A percentile compares a stretch with the other conserved stretches of the same genome.
phyloP scores from a whole-genome alignment of 1,140 invertebrate genomes.

The Chironomus tepperi region DNA sequence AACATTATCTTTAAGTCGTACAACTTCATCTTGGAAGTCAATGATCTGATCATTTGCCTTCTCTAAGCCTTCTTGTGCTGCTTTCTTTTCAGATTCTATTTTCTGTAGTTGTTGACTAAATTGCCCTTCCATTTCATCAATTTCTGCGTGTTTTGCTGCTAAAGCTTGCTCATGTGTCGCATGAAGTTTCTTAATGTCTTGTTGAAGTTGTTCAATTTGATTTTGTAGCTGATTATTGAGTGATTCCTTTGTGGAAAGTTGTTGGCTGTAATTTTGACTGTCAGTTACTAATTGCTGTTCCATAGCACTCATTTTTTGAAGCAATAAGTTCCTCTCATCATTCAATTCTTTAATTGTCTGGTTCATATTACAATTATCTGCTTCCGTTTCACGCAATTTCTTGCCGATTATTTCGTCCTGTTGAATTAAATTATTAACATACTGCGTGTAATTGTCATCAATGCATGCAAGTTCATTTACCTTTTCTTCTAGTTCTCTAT shows the following conservation, averaged over 20 bases:
- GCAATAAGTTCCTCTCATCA: constrained; percentile 39
- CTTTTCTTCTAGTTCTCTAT: constrained; percentile 46
- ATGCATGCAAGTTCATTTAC: constrained; percentile 45
- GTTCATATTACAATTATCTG: constrained; percentile 49
- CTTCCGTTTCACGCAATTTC: constrained; percentile 44
- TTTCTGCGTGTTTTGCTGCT: constrained; percentile 44
- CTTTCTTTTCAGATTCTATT: constrained; percentile 44
- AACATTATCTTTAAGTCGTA: constrained; percentile 40
- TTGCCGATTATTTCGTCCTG: constrained; percentile 48
- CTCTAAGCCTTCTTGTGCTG: constrained; percentile 42
- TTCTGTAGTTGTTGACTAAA: constrained; percentile 52
- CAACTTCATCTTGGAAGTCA: constrained; percentile 44
- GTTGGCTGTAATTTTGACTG: constrained; percentile 29
- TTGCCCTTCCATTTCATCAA: constrained; percentile 51
- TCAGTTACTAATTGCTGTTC: constrained; percentile 30
- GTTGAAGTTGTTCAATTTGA: constrained; percentile 41
- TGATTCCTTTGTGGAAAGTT: constrained; percentile 30
- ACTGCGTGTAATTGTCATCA: constrained; percentile 46
- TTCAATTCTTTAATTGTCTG: constrained; percentile 42
- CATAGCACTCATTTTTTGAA: constrained; percentile 35
- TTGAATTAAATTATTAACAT: constrained; percentile 44
- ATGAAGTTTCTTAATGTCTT: constrained; percentile 44
- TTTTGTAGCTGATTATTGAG: constrained; percentile 39
- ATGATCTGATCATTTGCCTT: constrained; percentile 43
- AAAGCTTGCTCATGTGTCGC: constrained; percentile 45